Evolutionary conservation across 2,888 invertebrate genomes (phyloP), one percentile per base, ranked within the genome.

Genomic region (Hanleya hanleyi): DNA sequence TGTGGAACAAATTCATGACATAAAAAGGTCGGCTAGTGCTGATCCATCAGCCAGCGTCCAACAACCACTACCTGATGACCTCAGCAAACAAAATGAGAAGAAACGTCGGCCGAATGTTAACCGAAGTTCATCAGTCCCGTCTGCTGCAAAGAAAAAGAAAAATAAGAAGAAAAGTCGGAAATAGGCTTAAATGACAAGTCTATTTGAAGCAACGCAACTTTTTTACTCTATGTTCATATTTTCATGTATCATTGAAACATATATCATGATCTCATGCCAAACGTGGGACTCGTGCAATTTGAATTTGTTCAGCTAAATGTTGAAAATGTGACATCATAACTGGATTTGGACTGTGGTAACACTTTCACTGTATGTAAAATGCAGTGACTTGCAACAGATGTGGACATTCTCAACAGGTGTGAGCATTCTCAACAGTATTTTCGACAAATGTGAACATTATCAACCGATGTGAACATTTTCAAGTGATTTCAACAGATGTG

Each of bases 81-180:
- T 1, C 22, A 57, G 32, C 9, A 32, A 26, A 1, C 29, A 57
- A 22, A 57, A 26, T 22, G 22, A 22, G 12, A 57, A 57, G 57
- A 57, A 57, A 32, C 18, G 32, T 15, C 57, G 57, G 15, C 57
- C 5, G 15, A 22, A 32, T 29, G 29, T 29, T 12, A 57, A 32
- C 26, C 57, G 57, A 57, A 57, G 57, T 57, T 57, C 57, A 4
- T 57, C 57, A n/a, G 47, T 47, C 22, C 47, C 47, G 18, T 47
- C 47, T 57, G 29, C 57, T 2, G 32, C 57, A 18, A 57, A 32
- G 29, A 57, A 57, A 32, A 18, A 26, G 22, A 57, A 57, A 26
- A 2, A 22, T 4, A 4, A 32, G 32, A 57, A 57, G 26, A 22
- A 29, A 4, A 51, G 51, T 51, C 12, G 22, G 22, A 57, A 9